Evolutionary conservation across 1,140 invertebrate species (phyloP).

Genomic region (Halictus rubicundus): DNA sequence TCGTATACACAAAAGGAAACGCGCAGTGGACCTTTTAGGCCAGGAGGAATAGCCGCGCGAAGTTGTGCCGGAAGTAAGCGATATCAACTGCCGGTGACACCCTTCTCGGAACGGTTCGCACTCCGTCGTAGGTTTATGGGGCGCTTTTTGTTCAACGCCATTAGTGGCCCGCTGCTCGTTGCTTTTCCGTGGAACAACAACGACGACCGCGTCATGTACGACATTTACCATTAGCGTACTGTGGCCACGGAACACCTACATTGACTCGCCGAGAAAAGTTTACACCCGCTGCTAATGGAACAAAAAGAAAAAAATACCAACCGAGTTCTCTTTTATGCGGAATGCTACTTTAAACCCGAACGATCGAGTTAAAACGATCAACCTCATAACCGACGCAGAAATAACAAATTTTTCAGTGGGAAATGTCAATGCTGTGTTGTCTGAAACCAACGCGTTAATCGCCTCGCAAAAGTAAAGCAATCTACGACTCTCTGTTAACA

Average conservation of each 20-base stretch:
- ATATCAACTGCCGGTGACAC: constrained; percentile 42
- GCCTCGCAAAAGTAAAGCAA: no score
- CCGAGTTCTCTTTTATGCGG: not conserved
- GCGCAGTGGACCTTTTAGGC: constrained; percentile 43
- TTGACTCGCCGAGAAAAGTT: constrained; percentile 28
- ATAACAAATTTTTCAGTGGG: no score
- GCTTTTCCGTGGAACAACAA: constrained; percentile 37
- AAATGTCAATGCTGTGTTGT: no score
- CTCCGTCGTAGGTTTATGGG: constrained; percentile 39
- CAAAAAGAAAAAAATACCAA: no score
- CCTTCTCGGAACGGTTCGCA: constrained; percentile 27
- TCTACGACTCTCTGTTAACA: no score
- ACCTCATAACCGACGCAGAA: no score
- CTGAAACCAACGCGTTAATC: no score
- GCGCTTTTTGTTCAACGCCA: constrained; percentile 47
- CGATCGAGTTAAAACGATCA: constrained; percentile 9
- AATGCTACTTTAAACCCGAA: constrained; percentile 7
- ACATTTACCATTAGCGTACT: constrained; percentile 45
- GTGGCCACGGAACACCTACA: not conserved
- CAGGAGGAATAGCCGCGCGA: constrained; percentile 25
- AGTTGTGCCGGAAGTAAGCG: constrained; percentile 39
- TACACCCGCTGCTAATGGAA: constrained; percentile 16
- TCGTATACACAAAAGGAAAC: constrained; percentile 37
- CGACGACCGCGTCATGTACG: constrained; percentile 34
- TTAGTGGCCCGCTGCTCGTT: constrained; percentile 35